These are phyloP conservation scores for Microcebus tavaratra DNA, from an alignment of 2,113 vertebrate species.

Conservation along the genomic window DNA sequence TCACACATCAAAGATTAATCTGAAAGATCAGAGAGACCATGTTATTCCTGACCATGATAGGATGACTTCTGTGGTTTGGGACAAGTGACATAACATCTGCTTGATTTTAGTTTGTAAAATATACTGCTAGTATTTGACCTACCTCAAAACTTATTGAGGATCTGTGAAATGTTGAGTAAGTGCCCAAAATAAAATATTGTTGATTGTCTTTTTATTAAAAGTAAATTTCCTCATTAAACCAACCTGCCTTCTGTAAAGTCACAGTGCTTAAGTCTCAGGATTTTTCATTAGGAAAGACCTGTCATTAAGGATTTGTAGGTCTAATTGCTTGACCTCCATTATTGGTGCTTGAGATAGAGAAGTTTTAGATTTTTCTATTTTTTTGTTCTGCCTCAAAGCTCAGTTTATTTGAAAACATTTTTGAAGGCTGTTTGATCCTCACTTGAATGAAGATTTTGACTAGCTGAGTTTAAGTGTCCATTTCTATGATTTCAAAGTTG, in stretches of 20 bases:
- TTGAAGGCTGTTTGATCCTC: conserved; percentile 11
- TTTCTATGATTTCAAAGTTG: conserved; percentile 47
- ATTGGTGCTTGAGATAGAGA: conserved; percentile 68
- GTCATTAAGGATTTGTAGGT: conserved; percentile 28
- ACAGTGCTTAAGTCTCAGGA: conserved; percentile 71
- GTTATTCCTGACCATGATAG: not conserved
- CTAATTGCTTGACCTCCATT: conserved; percentile 13
- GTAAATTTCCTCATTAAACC: conserved; percentile 67
- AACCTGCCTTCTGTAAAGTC: conserved; percentile 74
- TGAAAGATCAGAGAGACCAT: not conserved
- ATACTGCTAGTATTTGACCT: conserved; percentile 67
- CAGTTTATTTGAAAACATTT: conserved; percentile 13
- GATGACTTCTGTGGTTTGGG: not conserved
- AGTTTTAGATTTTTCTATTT: conserved; percentile 47
- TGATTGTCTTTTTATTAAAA: conserved; percentile 63
- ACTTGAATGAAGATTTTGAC: conserved; percentile 47
- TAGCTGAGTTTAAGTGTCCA: not conserved
- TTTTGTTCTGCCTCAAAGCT: conserved; percentile 51
- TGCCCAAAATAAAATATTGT: conserved; percentile 65
- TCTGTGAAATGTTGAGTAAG: conserved; percentile 74
- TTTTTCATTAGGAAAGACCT: conserved; percentile 62
- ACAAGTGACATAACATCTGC: conserved; percentile 8
- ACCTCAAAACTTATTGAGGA: conserved; percentile 76
- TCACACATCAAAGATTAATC: not conserved
- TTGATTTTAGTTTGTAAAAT: conserved; percentile 59